Evolutionary conservation across 2,113 vertebrate species (phyloP).

Genomic region (Phycodurus eques): DNA sequence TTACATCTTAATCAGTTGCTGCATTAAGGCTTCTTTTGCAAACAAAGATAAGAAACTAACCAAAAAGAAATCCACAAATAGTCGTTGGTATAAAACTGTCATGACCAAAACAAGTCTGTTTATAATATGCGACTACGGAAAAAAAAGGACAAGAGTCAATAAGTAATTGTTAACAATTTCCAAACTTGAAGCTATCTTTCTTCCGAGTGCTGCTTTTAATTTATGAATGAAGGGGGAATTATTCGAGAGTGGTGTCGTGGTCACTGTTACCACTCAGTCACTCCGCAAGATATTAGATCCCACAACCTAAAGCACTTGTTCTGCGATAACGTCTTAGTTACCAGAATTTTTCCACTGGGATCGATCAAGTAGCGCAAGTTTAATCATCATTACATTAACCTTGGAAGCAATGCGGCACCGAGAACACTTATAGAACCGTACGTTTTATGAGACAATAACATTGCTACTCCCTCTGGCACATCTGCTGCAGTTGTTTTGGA

Average conservation of each 20-base stretch:
- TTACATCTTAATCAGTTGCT: too few relatives aligned
- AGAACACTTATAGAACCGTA: constrained; percentile 19
- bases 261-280: neutral
- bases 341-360: constrained; percentile 17
- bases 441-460: constrained; percentile 30
- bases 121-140: too few relatives aligned
- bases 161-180: neutral
- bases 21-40: too few relatives aligned
- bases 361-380: constrained; percentile 35
- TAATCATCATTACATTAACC: constrained; percentile 36
- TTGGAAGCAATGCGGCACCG: constrained; percentile 14
- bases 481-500: constrained; percentile 35
- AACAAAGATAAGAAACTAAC: too few relatives aligned
- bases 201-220: neutral
- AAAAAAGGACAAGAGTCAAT: neutral
- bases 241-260: neutral
- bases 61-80: too few relatives aligned
- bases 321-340: constrained; percentile 5
- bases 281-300: neutral
- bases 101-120: too few relatives aligned
- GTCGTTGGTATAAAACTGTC: too few relatives aligned
- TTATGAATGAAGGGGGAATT: constrained; percentile 1
- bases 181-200: neutral
- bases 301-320: neutral
- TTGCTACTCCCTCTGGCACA: constrained; percentile 20